phyloP scores from a whole-genome alignment of 2,797 vertebrate genomes.

The Salmo trutta region DNA sequence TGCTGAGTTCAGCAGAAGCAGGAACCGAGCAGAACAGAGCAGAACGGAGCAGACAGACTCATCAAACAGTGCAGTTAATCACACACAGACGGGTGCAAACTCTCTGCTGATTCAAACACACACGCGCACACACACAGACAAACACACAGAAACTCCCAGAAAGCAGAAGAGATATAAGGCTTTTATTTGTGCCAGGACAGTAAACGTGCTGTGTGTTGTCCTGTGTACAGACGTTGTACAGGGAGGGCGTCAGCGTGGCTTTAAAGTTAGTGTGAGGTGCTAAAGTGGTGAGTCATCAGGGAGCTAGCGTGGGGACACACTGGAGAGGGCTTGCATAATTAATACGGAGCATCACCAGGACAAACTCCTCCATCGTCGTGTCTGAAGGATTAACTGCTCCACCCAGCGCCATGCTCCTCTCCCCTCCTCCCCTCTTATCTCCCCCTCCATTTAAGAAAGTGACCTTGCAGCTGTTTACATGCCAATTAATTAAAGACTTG shows the following conservation, averaged over 20 bases:
- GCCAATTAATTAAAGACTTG: constrained; percentile 69
- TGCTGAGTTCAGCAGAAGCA: constrained; percentile 45
- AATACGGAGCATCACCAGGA: constrained; percentile 66
- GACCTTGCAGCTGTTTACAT: constrained; percentile 78
- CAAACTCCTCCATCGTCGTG: constrained; percentile 77
- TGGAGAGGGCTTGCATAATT: constrained; percentile 67
- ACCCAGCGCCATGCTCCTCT: constrained; percentile 47
- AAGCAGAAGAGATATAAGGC: background rate
- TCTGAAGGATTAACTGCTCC: constrained; percentile 76
- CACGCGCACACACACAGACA: constrained; percentile 16
- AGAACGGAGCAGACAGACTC: background rate
- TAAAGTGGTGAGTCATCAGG: constrained; percentile 66
- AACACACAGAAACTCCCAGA: constrained; percentile 3
- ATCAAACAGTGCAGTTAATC: constrained; percentile 57
- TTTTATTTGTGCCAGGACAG: background rate
- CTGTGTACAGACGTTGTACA: background rate
- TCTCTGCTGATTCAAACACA: constrained; percentile 31
- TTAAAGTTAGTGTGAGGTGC: constrained; percentile 1
- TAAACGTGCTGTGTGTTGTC: background rate
- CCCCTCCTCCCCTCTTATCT: constrained; percentile 61
- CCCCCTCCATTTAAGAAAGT: constrained; percentile 71
- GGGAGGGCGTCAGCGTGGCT: too few species aligned
- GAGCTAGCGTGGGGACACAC: constrained; percentile 18
- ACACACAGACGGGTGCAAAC: constrained; percentile 35
- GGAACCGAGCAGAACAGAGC: constrained; percentile 19